Base-by-base conservation (phyloP, 2,888 invertebrate species). In the Rotaria magnacalcarata region DNA sequence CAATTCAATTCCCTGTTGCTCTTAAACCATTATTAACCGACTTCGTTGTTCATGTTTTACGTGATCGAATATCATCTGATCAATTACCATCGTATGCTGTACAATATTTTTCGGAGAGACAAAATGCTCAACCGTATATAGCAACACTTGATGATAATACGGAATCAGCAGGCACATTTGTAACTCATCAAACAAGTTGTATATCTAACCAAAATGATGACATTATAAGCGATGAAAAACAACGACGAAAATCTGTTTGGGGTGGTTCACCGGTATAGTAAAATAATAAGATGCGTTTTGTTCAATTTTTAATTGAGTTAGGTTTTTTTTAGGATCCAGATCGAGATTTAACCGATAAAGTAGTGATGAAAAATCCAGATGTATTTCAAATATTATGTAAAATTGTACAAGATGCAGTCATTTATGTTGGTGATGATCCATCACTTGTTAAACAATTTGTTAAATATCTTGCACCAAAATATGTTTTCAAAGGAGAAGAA, bases 381-480 rank as follows among this genome's bases (percentile, higher is more conserved):
- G 27, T 67, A 19, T 67, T 67, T 19, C 19, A 67, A 34, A 67
- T 16, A 34, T 67, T 67, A 67, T 67, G 67, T 19, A 16, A 34
- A 67, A 67, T 67, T 34, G 67, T 67, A 67, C 67, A 41, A 41
- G 67, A 67, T 67, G 19, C 67, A 19, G 67, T 67, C 1, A 67
- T 67, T 19, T 67, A 67, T 34, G 67, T 67, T 34, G 67, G 67
- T 34, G 67, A 67, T 34, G 67, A 67, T 67, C 67, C 67, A 5
- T 67, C 67, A 67, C 34, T 67, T 34, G 67, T 67, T 19, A 67
- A 67, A 67, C 67, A 67, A 67, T 67, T 67, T 34, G 67, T 67
- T 6, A 67, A 67, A 67, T 67, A 67, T 67, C 27, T 67, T 27
- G 16, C 67, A 92, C 97, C 97, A 92, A 95, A 95, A 91, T 94